Percentiles rank a stretch among this genome's conserved stretches.
Evolutionary conservation across 2,113 vertebrate species (phyloP).

Genomic region (Nansenia antarctica): DNA sequence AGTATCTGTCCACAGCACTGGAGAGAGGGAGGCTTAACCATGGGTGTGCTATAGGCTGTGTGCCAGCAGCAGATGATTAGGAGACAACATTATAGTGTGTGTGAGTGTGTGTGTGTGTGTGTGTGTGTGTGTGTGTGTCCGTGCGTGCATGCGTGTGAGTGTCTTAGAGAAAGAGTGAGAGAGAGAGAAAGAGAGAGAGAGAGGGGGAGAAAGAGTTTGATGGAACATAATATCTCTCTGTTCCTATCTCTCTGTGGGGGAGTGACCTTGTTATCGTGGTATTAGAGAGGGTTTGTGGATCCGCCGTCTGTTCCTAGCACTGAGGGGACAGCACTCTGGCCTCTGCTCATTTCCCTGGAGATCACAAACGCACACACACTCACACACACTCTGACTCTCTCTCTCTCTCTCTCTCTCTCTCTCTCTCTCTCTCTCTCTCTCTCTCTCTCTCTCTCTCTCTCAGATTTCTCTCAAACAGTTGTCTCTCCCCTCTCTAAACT

Average conservation of each 20-base stretch:
- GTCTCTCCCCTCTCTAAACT: too few species aligned
- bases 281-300: background rate
- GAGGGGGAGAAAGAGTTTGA: background rate
- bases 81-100: background rate
- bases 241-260: background rate
- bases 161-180: too few species aligned
- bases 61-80: background rate
- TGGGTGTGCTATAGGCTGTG: background rate
- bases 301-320: conserved; percentile 6
- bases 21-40: background rate
- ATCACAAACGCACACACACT: background rate
- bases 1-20: too few species aligned
- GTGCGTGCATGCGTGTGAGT: too few species aligned
- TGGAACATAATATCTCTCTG: background rate
- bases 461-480: too few species aligned
- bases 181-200: background rate
- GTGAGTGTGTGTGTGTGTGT: background rate
- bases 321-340: background rate
- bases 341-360: conserved; percentile 21
- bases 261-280: background rate
- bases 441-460: too few species aligned
- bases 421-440: too few species aligned
- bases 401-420: background rate
- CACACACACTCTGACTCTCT: background rate
- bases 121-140: too few species aligned